Conservation (phyloP, 1,140 invertebrate genomes). For the Trichonephila inaurata region DNA sequence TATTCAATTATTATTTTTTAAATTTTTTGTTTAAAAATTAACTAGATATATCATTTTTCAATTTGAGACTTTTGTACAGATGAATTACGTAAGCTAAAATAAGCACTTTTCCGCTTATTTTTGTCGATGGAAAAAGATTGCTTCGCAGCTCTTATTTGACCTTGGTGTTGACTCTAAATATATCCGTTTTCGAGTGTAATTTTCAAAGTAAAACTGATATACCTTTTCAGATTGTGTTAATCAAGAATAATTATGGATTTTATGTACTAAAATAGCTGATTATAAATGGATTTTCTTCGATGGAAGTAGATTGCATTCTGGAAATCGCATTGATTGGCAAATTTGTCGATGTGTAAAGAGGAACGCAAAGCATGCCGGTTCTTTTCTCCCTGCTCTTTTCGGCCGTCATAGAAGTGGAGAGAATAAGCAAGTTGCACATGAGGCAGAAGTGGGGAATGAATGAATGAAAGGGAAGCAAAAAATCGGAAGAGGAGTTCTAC, state of each 20-base stretch:
- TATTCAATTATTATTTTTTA: too few relatives aligned
- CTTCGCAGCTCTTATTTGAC: too few relatives aligned
- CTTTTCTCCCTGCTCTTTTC: background rate
- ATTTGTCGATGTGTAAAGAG: too few relatives aligned
- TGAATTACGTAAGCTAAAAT: background rate
- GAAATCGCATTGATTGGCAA: too few relatives aligned
- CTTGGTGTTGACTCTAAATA: too few relatives aligned
- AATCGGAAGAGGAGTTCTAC: background rate
- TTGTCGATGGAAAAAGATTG: conserved; percentile 1
- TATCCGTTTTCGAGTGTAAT: too few relatives aligned
- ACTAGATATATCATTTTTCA: background rate
- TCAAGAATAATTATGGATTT: too few relatives aligned
- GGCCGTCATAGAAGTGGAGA: background rate
- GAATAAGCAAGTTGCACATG: background rate
- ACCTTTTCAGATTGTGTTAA: too few relatives aligned
- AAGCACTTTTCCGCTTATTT: background rate
- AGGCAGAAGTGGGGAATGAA: background rate
- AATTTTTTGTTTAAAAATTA: background rate
- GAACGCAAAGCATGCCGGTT: background rate
- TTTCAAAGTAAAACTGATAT: too few relatives aligned
- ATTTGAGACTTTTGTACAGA: background rate
- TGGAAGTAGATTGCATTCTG: too few relatives aligned
- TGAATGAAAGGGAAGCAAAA: background rate
- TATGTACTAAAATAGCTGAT: too few relatives aligned
- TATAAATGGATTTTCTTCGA: too few relatives aligned